These are phyloP conservation scores for Butorides virescens DNA, from an alignment of 2,113 vertebrate species.

Conservation along the genomic window DNA sequence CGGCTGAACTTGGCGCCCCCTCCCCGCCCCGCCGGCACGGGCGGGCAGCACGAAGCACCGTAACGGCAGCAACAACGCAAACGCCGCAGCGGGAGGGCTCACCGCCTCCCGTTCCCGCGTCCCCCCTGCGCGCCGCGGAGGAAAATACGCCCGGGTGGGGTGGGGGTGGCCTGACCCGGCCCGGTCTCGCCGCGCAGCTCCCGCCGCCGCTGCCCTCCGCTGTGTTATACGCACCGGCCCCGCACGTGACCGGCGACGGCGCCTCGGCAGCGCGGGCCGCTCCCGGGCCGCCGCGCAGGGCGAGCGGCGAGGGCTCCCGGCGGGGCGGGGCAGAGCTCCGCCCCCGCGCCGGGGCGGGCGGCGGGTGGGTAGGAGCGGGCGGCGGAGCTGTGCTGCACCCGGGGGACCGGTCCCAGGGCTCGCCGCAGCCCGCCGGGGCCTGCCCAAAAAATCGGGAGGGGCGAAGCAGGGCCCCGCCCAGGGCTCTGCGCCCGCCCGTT, in stretches of 20 bases:
- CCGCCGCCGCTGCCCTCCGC: no score
- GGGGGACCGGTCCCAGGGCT: no score
- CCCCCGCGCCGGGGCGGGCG: background rate
- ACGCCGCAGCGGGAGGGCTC: background rate
- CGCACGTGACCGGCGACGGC: conserved; percentile 32
- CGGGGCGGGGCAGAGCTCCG: background rate
- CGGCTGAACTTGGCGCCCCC: background rate
- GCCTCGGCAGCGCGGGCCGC: background rate
- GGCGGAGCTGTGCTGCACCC: no score
- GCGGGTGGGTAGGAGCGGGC: no score
- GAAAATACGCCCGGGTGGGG: background rate
- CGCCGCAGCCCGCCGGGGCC: no score
- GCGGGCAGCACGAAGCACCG: background rate
- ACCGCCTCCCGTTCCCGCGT: background rate
- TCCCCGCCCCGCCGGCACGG: no score
- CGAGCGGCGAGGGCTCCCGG: background rate
- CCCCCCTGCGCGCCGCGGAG: background rate
- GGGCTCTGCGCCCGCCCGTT: no score
- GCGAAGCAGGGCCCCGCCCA: no score
- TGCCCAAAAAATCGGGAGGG: no score
- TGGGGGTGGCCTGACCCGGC: background rate
- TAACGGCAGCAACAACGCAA: background rate
- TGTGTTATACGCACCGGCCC: background rate
- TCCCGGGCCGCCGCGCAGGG: background rate
- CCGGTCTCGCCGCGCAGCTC: background rate